These are phyloP conservation scores for Hormaphis cornu DNA, from an alignment of 1,140 invertebrate genomes.

Conservation along the genomic window DNA sequence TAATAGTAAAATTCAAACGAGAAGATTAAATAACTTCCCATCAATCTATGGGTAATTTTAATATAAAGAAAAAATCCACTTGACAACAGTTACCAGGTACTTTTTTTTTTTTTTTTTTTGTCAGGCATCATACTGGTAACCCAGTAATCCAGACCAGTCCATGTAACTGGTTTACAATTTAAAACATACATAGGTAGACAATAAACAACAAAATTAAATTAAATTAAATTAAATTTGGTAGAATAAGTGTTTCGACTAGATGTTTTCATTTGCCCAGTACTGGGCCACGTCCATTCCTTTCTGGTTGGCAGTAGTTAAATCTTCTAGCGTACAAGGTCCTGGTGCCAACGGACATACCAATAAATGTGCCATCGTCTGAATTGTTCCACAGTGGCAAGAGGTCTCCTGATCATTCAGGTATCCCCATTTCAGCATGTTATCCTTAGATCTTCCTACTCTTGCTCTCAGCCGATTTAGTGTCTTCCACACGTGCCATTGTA, in stretches of 20 bases:
- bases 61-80: too few relatives aligned
- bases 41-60: too few relatives aligned
- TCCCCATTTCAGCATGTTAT: background rate
- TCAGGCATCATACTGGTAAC: background rate
- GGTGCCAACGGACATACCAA: background rate
- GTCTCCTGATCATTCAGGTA: slow-evolving; percentile 1
- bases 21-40: too few relatives aligned
- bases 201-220: background rate
- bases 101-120: background rate
- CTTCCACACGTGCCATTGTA: background rate
- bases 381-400: background rate
- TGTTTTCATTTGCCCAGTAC: background rate
- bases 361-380: background rate
- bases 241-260: background rate
- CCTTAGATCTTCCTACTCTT: background rate
- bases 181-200: background rate
- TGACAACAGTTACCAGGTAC: too few relatives aligned
- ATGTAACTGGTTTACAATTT: background rate
- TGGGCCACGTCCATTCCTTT: background rate
- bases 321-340: background rate
- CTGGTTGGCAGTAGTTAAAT: background rate
- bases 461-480: background rate
- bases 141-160: background rate
- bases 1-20: too few relatives aligned
- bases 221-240: background rate